A percentile compares a stretch with the other conserved stretches of the same genome.
Evolutionary conservation across 2,888 invertebrate species (phyloP).

Genomic region (Ariolimax columbianus): DNA sequence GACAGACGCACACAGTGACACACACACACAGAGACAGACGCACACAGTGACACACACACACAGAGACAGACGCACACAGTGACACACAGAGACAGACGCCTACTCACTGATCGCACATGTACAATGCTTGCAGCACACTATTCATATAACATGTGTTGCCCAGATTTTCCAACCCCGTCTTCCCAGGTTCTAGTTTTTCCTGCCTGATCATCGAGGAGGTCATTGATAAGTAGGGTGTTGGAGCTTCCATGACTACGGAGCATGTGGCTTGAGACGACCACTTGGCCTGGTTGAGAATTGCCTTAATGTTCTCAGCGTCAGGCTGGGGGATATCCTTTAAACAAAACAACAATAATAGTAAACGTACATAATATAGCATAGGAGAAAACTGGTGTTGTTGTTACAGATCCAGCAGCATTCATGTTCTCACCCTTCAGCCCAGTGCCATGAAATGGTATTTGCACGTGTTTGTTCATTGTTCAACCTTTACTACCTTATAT

Average conservation of each 20-base stretch:
- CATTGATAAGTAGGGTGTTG: background rate
- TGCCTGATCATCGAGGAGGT: background rate
- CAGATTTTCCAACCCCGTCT: constrained; percentile 88
- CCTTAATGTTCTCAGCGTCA: constrained; percentile 63
- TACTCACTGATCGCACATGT: constrained; percentile 85
- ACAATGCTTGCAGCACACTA: constrained; percentile 89
- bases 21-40: too few species aligned
- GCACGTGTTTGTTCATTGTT: too few species aligned
- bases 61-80: too few species aligned
- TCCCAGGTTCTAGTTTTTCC: constrained; percentile 79
- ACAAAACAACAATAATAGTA: background rate
- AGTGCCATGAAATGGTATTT: too few species aligned
- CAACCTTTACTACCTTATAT: too few species aligned
- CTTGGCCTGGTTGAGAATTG: constrained; percentile 63
- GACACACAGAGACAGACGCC: background rate
- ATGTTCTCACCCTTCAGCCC: too few species aligned
- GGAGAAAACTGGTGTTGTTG: too few species aligned
- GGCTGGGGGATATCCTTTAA: constrained; percentile 69
- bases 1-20: too few species aligned
- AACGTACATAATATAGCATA: too few species aligned
- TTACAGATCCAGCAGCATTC: too few species aligned
- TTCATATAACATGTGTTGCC: constrained; percentile 95
- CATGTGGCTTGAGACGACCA: constrained; percentile 58
- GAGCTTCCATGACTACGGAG: background rate
- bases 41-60: too few species aligned